phyloP scores from a whole-genome alignment of 2,888 invertebrate species.

The Bugula neritina region DNA sequence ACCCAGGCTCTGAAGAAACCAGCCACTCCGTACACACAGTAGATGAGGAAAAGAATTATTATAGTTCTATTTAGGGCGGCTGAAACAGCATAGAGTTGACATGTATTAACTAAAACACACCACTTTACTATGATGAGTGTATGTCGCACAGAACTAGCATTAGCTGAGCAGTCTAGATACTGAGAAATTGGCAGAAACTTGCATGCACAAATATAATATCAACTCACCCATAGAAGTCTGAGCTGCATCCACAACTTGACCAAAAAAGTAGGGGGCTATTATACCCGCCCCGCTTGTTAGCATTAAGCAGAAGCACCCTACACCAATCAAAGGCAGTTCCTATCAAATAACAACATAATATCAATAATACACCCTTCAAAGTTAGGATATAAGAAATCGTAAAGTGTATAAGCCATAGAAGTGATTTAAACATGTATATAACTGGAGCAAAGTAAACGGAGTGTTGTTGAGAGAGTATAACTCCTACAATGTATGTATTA shows the following conservation, averaged over 20 bases:
- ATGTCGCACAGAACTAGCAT: no score
- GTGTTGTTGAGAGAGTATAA: no score
- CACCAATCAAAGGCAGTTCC: constrained; percentile 37
- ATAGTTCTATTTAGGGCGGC: constrained; percentile 43
- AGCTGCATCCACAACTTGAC: constrained; percentile 49
- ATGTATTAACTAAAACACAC: no score
- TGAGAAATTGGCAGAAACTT: neutral
- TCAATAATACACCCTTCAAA: neutral
- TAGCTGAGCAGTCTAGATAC: no score
- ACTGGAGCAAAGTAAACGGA: no score
- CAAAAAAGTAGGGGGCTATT: constrained; percentile 49
- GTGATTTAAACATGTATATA: no score
- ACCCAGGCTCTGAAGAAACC: constrained; percentile 43
- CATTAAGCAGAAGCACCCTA: constrained; percentile 37
- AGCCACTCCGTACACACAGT: constrained; percentile 40
- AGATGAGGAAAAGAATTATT: constrained; percentile 42
- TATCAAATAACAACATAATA: constrained; percentile 30
- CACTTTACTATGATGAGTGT: no score
- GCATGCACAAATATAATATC: no score
- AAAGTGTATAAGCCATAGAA: no score
- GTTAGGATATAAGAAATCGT: no score
- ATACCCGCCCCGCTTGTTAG: constrained; percentile 41
- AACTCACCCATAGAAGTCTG: constrained; percentile 44
- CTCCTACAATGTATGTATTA: no score
- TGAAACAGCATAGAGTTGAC: no score